Percentiles rank a stretch among this genome's conserved stretches.
Evolutionary conservation across 2,888 invertebrate genomes (phyloP).

Genomic region (Drosophila mercatorum): DNA sequence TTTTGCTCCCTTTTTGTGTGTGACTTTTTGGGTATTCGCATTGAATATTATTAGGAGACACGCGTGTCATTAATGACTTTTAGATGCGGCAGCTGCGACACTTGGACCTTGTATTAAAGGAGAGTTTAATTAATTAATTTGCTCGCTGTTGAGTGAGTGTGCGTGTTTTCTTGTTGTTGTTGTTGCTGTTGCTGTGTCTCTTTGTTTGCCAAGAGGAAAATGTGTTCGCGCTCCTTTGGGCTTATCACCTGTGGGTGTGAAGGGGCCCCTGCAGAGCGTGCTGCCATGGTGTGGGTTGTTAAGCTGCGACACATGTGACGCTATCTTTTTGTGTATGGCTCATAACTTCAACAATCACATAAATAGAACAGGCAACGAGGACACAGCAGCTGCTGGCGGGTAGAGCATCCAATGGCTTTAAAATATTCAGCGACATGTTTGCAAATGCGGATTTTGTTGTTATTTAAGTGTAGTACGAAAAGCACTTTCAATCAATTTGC

Average conservation of each 20-base stretch:
- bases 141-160: conserved; percentile 45
- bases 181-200: conserved; percentile 3
- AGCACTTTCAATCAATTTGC: conserved; percentile 13
- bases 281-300: not conserved
- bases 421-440: conserved; percentile 4
- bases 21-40: conserved; percentile 3
- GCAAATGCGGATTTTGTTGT: conserved; percentile 29
- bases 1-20: conserved; percentile 1
- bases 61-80: conserved; percentile 70
- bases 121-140: conserved; percentile 77
- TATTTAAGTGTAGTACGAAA: not conserved
- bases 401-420: conserved; percentile 19
- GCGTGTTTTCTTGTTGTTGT: conserved; percentile 25
- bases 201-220: conserved; percentile 20
- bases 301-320: conserved; percentile 43
- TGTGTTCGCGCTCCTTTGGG: conserved; percentile 18
- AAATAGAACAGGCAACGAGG: conserved; percentile 17
- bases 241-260: conserved; percentile 26
- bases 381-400: conserved; percentile 23
- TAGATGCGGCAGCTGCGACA: conserved; percentile 73
- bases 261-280: not conserved
- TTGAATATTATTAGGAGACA: conserved; percentile 33
- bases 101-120: conserved; percentile 50
- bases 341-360: conserved; percentile 51
- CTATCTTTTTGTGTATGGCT: conserved; percentile 29